Conservation (phyloP, 2,113 vertebrate genomes). For the Oreochromis tanganicae region DNA sequence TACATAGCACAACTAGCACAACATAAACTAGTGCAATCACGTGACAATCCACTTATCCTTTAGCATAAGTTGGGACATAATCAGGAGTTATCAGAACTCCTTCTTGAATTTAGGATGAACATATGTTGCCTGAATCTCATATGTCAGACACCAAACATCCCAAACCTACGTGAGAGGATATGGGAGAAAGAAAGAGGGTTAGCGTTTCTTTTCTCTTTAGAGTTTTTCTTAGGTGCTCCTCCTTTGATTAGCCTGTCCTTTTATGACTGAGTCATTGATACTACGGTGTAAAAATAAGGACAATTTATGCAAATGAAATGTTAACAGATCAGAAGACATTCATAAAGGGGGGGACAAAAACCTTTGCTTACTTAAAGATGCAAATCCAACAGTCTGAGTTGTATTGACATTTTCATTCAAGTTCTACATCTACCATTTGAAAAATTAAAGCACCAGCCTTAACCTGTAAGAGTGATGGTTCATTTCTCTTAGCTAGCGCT, state of each 20-base stretch:
- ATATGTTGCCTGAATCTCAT: background rate
- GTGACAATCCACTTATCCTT: background rate
- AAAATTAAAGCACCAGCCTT: background rate
- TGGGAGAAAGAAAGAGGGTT: background rate
- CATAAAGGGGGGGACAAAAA: background rate
- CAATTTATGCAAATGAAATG: background rate
- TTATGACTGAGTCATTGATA: background rate
- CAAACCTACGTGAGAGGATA: background rate
- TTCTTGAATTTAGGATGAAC: background rate
- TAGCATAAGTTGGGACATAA: constrained; percentile 5
- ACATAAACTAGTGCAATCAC: background rate
- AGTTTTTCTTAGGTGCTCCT: background rate
- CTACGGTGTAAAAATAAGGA: background rate
- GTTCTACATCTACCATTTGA: background rate
- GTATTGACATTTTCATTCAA: background rate
- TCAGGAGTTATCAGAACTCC: background rate
- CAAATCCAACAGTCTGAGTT: background rate
- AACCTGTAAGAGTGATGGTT: background rate
- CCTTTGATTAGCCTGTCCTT: background rate
- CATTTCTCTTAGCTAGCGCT: background rate
- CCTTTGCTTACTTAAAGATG: background rate
- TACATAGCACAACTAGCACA: background rate
- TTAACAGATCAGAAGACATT: background rate
- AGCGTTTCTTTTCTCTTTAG: background rate
- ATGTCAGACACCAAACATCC: background rate